Base-by-base conservation (phyloP, 2,113 vertebrate species). In the Lamprologus lemairii region DNA sequence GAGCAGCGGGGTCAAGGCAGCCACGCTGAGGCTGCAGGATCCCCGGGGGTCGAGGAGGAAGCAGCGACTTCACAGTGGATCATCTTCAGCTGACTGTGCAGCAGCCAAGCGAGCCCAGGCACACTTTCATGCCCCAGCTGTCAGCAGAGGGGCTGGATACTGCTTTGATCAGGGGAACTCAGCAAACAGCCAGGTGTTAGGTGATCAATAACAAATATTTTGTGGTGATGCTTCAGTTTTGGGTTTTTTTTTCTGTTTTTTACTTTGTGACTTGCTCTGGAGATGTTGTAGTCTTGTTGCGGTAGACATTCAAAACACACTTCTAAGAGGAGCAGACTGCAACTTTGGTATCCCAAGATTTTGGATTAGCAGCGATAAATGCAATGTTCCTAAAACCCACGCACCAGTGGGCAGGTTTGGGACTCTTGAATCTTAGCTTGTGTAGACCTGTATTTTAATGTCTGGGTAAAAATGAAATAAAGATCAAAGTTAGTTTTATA, bases 61-160 rank as follows among this genome's bases (percentile, higher is more conserved):
- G 87, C 79, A 13, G 71, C 12, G 14, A 55, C 88, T 88, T 94
- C 93, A 63, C 84, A 65, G 35, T 21, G 87, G 88, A 88, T 91
- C 89, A 75, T 94, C 92, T 93, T 93, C 81, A 87, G 91, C 92
- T 92, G 92, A 91, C 80, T 37, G 84, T 89, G 91, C 89, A 78
- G 86, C 40, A 9, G 12, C 12, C 57, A 28, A 78, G 45, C 1
- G 2, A 78, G 45, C 26, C 45, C 45, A 6, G 45, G 13, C 51
- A 26, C 63, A 23, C 60, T 51, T 68, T 19, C 45, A n/a, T 78
- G 73, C 16, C 73, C 45, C 45, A 78, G 73, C 73, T 78, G 73
- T 78, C 73, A 78, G 73, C 45, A 33, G 26, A 78, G 45, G 2
- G 45, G 26, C 26, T 33, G 45, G 42, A 78, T 51, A 51, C 47